phyloP scores from a whole-genome alignment of 2,888 invertebrate genomes.

The Dexiosoma caninum region DNA sequence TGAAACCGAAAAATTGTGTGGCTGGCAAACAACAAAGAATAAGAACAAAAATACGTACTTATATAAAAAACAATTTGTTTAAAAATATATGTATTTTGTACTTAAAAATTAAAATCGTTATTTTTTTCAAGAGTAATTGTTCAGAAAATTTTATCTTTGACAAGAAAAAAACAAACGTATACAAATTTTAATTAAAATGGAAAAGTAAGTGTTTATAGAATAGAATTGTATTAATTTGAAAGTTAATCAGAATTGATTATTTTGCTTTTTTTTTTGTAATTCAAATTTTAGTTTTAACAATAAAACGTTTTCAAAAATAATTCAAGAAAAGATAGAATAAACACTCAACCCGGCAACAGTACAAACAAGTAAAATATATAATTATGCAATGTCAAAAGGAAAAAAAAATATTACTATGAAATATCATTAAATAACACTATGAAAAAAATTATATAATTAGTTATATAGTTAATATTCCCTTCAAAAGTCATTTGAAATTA shows the following conservation, averaged over 20 bases:
- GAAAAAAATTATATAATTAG: too few relatives aligned
- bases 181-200: slow-evolving; percentile 37
- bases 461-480: too few relatives aligned
- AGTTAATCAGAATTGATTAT: not conserved
- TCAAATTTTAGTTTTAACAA: too few relatives aligned
- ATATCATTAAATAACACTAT: too few relatives aligned
- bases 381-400: too few relatives aligned
- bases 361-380: too few relatives aligned
- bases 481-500: too few relatives aligned
- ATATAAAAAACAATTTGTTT: not conserved
- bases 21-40: not conserved
- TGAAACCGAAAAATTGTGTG: slow-evolving; percentile 17
- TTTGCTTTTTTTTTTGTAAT: slow-evolving; percentile 24
- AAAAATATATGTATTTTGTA: slow-evolving; percentile 12
- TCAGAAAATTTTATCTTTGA: slow-evolving; percentile 2
- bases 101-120: not conserved
- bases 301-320: too few relatives aligned
- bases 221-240: slow-evolving; percentile 16
- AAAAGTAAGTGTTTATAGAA: slow-evolving; percentile 56
- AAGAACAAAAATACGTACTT: not conserved
- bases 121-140: not conserved
- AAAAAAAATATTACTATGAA: too few relatives aligned
- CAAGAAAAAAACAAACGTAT: not conserved
- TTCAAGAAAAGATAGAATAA: too few relatives aligned
- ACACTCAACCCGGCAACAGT: too few relatives aligned